Evolutionary conservation across 2,888 invertebrate species (phyloP), one percentile per base, ranked within the genome.

Genomic region (Agonopterix subpropinquella): DNA sequence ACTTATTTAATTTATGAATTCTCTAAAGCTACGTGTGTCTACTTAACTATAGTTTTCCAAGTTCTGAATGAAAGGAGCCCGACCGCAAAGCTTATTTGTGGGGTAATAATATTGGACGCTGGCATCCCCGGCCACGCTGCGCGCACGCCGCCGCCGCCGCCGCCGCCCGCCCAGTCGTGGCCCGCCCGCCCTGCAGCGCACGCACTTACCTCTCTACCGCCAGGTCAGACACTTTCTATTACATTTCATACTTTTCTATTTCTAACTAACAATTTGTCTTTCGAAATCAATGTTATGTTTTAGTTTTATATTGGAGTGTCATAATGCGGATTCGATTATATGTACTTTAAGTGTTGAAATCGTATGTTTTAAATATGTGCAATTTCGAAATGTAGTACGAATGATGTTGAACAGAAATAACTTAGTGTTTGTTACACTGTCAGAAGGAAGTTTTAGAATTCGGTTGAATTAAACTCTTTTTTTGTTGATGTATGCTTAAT

Each of bases 101-200:
- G 28, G 28, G 28, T 28, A 28, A 28, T 28, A 28, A 28, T 28
- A 28, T 28, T 5, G 28, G 39, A n/a, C 39, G 39, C 39, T n/a
- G 39, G 10, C 39, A n/a, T 10, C 39, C 39, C 39, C 39, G 39
- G 39, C 39, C n/a, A 39, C 9, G 41, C 52, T 63, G 76, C 71
- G 71, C 71, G 61, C 57, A 63, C 73, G 70, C 79, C 76, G 81
- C 80, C 77, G 82, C 80, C 86, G 57, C 63, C 73, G 70, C 79
- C 76, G 81, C 80, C 77, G 82, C 80, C 86, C 86, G 85, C 86
- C 85, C 86, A 86, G 86, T 86, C 81, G 67, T 62, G 77, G 67
- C 70, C 83, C 78, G 83, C 80, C 86, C 87, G 87, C 87, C 86
- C 71, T 58, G 57, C 73, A 60, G 70, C 74, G 73, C 79, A 75